Conservation (phyloP, 1,140 invertebrate genomes). For the Tetramorium alpestre region DNA sequence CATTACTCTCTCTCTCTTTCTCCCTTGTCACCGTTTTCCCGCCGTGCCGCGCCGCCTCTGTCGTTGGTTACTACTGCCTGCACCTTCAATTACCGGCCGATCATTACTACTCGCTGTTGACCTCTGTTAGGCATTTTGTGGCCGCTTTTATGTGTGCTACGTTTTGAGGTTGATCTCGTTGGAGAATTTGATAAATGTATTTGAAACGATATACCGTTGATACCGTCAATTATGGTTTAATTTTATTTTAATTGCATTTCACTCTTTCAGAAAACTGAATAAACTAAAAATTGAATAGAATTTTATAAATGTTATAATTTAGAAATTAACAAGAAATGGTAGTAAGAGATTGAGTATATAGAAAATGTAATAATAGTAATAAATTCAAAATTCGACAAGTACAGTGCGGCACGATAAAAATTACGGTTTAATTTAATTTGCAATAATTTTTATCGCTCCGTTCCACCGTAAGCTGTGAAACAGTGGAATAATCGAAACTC, state of each 20-base stretch:
- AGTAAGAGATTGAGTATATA: too few relatives aligned
- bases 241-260: neutral
- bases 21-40: conserved; percentile 10
- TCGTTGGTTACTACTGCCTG: conserved; percentile 62
- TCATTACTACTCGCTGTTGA: conserved; percentile 53
- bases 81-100: conserved; percentile 75
- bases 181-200: neutral
- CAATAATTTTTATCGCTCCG: neutral
- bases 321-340: neutral
- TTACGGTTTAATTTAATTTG: neutral
- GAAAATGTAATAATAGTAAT: too few relatives aligned
- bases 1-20: neutral
- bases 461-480: neutral
- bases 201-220: neutral
- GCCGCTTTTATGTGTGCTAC: neutral
- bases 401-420: neutral
- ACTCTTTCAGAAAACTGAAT: neutral
- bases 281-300: neutral
- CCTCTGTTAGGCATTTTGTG: conserved; percentile 1
- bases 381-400: too few relatives aligned
- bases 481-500: conserved; percentile 31
- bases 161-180: neutral
- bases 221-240: neutral
- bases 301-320: neutral
- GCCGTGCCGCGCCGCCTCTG: too few relatives aligned